phyloP scores from a whole-genome alignment of 2,888 invertebrate species.

The Platycheirus albimanus region DNA sequence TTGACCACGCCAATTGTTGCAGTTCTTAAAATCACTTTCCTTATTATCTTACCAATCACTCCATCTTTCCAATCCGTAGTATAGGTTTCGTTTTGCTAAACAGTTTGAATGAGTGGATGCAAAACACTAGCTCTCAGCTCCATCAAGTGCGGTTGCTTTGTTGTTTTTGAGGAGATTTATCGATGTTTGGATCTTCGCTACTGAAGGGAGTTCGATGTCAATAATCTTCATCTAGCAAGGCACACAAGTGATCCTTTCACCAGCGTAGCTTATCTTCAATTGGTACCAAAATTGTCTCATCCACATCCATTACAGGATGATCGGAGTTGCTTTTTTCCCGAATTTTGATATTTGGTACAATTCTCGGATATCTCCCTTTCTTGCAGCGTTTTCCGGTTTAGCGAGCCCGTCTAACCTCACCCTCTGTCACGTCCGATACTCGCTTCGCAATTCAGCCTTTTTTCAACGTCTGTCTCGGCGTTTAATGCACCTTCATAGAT shows the following conservation, averaged over 20 bases:
- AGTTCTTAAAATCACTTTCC: slow-evolving; percentile 7
- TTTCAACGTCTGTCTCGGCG: no score
- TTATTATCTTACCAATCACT: slow-evolving; percentile 10
- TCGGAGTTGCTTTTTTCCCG: not conserved
- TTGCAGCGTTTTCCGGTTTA: no score
- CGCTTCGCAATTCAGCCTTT: no score
- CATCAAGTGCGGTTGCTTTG: no score
- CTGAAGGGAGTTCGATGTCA: slow-evolving; percentile 1
- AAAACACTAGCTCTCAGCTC: not conserved
- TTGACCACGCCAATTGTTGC: slow-evolving; percentile 12
- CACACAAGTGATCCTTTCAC: not conserved
- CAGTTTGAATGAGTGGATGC: not conserved
- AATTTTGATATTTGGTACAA: slow-evolving; percentile 6
- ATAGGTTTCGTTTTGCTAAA: slow-evolving; percentile 16
- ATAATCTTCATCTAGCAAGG: slow-evolving; percentile 1
- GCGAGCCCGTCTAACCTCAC: no score
- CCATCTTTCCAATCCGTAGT: slow-evolving; percentile 6
- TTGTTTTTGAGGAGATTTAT: no score
- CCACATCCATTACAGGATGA: slow-evolving; percentile 7
- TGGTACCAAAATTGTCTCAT: not conserved
- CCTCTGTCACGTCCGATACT: not conserved
- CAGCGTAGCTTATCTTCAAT: not conserved
- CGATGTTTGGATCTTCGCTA: not conserved
- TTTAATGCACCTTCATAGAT: no score
- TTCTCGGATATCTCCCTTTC: no score